Conservation (phyloP, 2,797 vertebrate species). For the Sciurus carolinensis region DNA sequence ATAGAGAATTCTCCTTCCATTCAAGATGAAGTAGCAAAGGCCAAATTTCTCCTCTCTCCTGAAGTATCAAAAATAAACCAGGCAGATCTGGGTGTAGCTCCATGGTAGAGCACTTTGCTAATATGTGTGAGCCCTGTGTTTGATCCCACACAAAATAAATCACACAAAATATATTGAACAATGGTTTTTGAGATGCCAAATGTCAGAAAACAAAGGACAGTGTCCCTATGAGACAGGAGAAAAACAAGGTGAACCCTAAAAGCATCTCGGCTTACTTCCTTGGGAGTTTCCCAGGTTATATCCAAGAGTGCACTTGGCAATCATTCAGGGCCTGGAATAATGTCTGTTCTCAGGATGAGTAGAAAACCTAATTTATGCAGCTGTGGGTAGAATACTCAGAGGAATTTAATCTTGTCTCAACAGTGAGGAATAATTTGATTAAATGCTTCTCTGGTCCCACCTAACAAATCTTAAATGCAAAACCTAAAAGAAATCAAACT, state of each 20-base stretch:
- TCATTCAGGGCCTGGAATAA: background rate
- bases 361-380: background rate
- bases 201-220: background rate
- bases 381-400: background rate
- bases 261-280: background rate
- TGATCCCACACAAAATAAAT: background rate
- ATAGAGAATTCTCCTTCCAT: background rate
- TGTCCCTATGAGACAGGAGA: background rate
- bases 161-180: background rate
- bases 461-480: constrained; percentile 18
- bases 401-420: background rate
- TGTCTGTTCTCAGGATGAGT: background rate
- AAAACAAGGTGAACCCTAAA: background rate
- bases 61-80: constrained; percentile 19
- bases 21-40: background rate
- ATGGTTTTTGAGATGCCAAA: background rate
- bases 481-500: constrained; percentile 21
- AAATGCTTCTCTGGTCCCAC: background rate
- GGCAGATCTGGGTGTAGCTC: too few species aligned
- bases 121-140: background rate
- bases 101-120: background rate
- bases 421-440: background rate
- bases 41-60: background rate
- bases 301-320: background rate
- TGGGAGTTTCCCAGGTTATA: background rate